These are phyloP conservation scores for Arrhopalites spinosus DNA, from an alignment of 2,888 invertebrate species.

Conservation along the genomic window DNA sequence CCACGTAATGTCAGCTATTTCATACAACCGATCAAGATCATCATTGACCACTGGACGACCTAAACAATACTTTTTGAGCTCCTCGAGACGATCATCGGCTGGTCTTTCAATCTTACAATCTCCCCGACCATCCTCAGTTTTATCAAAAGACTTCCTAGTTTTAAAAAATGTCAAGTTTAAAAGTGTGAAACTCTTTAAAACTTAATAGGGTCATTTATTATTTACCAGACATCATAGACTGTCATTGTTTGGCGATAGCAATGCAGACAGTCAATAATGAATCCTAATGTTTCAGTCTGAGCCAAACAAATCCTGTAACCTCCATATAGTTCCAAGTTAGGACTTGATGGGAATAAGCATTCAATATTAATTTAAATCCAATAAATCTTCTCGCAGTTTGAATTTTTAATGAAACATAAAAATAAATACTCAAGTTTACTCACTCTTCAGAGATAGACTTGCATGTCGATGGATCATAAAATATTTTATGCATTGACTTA, in stretches of 20 bases:
- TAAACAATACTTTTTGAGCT: neutral
- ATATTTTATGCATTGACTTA: slow-evolving; percentile 10
- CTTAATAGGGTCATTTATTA: neutral
- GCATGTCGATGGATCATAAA: slow-evolving; percentile 17
- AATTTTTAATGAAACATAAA: neutral
- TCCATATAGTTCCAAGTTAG: slow-evolving; percentile 22
- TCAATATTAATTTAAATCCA: neutral
- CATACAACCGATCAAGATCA: neutral
- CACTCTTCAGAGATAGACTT: slow-evolving; percentile 12
- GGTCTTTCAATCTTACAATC: neutral
- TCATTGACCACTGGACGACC: neutral
- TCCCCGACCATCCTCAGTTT: neutral
- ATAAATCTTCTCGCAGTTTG: neutral
- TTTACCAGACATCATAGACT: neutral
- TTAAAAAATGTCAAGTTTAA: neutral
- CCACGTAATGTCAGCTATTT: neutral
- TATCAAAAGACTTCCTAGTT: neutral
- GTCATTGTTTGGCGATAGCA: neutral
- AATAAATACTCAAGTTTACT: neutral
- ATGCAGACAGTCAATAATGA: slow-evolving; percentile 13
- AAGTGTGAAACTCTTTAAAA: too few relatives aligned
- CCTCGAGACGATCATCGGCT: neutral
- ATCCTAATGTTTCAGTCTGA: slow-evolving; percentile 8
- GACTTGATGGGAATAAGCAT: neutral
- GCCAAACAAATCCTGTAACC: slow-evolving; percentile 26